Evolutionary conservation across 2,113 vertebrate genomes (phyloP).

Genomic region (Thamnophis sirtalis): DNA sequence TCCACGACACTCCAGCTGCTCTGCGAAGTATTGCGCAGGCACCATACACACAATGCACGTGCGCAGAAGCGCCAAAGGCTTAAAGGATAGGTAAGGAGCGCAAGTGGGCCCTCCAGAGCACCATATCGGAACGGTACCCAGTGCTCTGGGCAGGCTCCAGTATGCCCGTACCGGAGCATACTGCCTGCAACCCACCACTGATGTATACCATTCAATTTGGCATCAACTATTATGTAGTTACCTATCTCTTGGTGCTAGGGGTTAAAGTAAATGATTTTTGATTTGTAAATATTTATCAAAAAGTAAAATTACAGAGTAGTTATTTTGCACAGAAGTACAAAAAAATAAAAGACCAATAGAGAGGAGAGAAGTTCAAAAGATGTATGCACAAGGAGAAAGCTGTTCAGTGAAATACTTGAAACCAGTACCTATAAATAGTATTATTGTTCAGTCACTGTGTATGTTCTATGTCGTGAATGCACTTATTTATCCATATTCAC

Average conservation of each 20-base stretch:
- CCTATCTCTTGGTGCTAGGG: neutral
- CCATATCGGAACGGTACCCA: no score
- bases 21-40: no score
- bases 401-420: neutral
- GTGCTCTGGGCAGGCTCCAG: no score
- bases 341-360: neutral
- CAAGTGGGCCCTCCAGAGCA: no score
- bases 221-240: neutral
- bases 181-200: no score
- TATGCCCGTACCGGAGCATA: no score
- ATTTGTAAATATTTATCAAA: neutral
- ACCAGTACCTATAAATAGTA: neutral
- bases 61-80: no score
- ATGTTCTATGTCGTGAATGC: neutral
- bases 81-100: no score
- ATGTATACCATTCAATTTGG: neutral
- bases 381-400: neutral
- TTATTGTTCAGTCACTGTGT: neutral
- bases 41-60: no score
- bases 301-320: neutral
- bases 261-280: neutral
- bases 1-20: no score
- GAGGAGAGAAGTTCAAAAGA: neutral
- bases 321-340: neutral
- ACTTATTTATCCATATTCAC: neutral